Evolutionary conservation across 2,113 vertebrate genomes (phyloP).

Genomic region (Eptatretus burgeri): DNA sequence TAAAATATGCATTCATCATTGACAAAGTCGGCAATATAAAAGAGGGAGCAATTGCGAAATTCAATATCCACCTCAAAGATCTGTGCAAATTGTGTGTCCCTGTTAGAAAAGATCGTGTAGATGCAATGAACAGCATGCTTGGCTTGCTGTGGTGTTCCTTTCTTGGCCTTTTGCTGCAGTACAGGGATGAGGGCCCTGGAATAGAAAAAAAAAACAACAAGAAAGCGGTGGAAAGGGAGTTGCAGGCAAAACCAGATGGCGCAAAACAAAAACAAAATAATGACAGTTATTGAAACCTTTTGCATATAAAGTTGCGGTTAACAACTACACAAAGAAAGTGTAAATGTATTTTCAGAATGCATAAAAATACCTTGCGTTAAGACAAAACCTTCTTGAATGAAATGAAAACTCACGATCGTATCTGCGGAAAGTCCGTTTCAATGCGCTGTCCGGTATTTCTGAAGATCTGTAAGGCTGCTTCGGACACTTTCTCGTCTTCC

Average conservation of each 20-base stretch:
- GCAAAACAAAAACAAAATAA: no score
- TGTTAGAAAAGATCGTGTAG: conserved; percentile 93
- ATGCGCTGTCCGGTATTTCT: conserved; percentile 97
- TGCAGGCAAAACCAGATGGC: no score
- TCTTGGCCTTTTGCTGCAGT: conserved; percentile 92
- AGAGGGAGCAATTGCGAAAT: no score
- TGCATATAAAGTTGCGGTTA: not conserved
- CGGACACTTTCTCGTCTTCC: conserved; percentile 96
- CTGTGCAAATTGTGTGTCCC: conserved; percentile 91
- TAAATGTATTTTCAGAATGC: not conserved
- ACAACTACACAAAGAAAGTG: not conserved
- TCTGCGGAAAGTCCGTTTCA: conserved; percentile 76
- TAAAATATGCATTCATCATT: no score
- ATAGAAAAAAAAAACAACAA: conserved; percentile 10
- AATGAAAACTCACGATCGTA: conserved; percentile 53
- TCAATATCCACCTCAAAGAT: conserved; percentile 61
- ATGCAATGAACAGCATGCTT: conserved; percentile 96
- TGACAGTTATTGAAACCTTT: not conserved
- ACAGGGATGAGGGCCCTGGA: conserved; percentile 77
- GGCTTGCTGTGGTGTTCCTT: conserved; percentile 89
- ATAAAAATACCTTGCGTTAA: not conserved
- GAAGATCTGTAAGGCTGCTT: conserved; percentile 95
- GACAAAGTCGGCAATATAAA: no score
- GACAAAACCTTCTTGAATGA: not conserved
- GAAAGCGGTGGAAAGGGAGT: no score